Percentiles rank a stretch among this genome's conserved stretches.
phyloP scores from a whole-genome alignment of 1,140 invertebrate species.

The Orussus abietinus region DNA sequence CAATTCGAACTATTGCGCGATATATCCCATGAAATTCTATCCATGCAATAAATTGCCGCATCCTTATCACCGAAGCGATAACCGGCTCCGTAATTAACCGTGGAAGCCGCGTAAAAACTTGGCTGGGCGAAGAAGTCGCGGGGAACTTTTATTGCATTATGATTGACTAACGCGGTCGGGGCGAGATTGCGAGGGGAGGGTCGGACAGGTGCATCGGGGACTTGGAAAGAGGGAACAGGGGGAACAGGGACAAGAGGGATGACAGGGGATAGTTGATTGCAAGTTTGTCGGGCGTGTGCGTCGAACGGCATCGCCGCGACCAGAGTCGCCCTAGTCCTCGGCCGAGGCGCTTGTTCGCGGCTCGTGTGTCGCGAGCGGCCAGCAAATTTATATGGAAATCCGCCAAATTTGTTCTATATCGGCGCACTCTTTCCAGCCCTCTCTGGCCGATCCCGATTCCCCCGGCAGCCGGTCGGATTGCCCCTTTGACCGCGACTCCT shows the following conservation, averaged over 20 bases:
- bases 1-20: too few relatives aligned
- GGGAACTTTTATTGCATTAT: slow-evolving; percentile 7
- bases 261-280: slow-evolving; percentile 5
- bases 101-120: slow-evolving; percentile 1
- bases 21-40: too few relatives aligned
- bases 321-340: too few relatives aligned
- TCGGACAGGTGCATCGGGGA: too few relatives aligned
- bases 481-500: too few relatives aligned
- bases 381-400: slow-evolving; percentile 39
- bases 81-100: too few relatives aligned
- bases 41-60: too few relatives aligned
- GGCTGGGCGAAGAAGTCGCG: neutral
- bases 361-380: slow-evolving; percentile 26
- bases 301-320: neutral
- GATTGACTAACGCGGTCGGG: slow-evolving; percentile 6
- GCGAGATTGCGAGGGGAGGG: too few relatives aligned
- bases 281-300: slow-evolving; percentile 3
- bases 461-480: too few relatives aligned
- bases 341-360: slow-evolving; percentile 19
- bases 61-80: too few relatives aligned
- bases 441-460: slow-evolving; percentile 6
- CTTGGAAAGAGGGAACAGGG: too few relatives aligned
- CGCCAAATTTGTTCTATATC: slow-evolving; percentile 30
- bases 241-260: too few relatives aligned
- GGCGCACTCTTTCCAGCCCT: slow-evolving; percentile 8